phyloP scores from a whole-genome alignment of 2,113 vertebrate genomes.

The Laticauda laticaudata region DNA sequence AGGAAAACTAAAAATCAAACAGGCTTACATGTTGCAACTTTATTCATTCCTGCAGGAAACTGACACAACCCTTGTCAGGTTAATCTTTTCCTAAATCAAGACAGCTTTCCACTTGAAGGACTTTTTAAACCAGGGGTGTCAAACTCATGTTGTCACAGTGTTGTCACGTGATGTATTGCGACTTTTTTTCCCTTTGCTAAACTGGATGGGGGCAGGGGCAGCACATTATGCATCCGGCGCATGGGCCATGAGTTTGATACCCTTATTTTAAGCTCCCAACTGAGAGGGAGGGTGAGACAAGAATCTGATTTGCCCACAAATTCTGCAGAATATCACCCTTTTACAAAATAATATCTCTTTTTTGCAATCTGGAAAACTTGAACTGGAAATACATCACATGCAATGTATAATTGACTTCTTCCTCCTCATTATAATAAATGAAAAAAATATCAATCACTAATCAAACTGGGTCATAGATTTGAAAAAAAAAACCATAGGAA shows the following conservation, averaged over 20 bases:
- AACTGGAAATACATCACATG: background rate
- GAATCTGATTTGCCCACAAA: background rate
- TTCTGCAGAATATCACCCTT: background rate
- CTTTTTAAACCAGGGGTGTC: background rate
- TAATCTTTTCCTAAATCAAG: background rate
- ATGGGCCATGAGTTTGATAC: too few relatives aligned
- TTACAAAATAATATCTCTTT: background rate
- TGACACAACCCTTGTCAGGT: background rate
- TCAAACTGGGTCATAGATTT: background rate
- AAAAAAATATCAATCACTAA: background rate
- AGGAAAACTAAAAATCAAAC: background rate
- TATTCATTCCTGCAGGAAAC: background rate
- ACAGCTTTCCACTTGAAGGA: background rate
- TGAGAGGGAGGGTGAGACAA: background rate
- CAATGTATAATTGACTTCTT: background rate
- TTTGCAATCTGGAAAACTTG: background rate
- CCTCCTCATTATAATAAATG: background rate
- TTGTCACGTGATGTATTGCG: too few relatives aligned
- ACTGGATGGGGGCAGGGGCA: too few relatives aligned
- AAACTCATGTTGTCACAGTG: too few relatives aligned
- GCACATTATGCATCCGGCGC: too few relatives aligned
- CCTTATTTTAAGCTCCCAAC: background rate
- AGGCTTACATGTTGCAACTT: background rate
- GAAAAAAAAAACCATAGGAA: background rate
- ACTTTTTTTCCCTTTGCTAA: too few relatives aligned